These are phyloP conservation scores for Lumbricus terrestris DNA, from an alignment of 2,888 invertebrate species.

Conservation along the genomic window DNA sequence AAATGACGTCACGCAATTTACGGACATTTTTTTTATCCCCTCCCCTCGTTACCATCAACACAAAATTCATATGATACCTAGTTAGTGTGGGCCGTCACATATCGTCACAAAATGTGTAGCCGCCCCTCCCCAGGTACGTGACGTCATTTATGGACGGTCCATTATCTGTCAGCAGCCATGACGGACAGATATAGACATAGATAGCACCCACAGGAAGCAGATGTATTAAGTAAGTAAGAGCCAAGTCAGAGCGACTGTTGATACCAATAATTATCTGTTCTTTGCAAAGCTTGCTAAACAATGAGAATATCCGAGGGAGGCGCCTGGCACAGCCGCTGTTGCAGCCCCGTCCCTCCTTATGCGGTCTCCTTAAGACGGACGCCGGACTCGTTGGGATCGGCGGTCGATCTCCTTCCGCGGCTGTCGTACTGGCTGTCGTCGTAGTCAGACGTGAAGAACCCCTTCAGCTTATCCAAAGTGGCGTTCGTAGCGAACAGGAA, in stretches of 20 bases:
- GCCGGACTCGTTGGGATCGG: background rate
- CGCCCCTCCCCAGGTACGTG: too few relatives aligned
- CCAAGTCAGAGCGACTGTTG: background rate
- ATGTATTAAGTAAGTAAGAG: conserved; percentile 3
- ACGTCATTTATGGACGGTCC: too few relatives aligned
- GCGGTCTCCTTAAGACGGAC: background rate
- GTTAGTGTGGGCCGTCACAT: too few relatives aligned
- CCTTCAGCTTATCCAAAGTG: conserved; percentile 42
- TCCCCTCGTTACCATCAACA: too few relatives aligned
- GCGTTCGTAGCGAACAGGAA: conserved; percentile 52
- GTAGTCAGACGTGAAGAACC: conserved; percentile 43
- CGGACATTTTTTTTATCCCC: too few relatives aligned
- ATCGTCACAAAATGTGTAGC: too few relatives aligned
- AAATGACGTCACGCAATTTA: too few relatives aligned
- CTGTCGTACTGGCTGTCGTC: conserved; percentile 38
- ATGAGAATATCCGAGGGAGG: too few relatives aligned
- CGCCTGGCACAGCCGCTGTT: too few relatives aligned
- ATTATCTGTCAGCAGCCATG: background rate
- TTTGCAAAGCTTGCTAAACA: background rate
- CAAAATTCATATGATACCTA: too few relatives aligned
- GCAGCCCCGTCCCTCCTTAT: too few relatives aligned
- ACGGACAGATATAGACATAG: too few relatives aligned
- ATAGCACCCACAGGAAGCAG: background rate
- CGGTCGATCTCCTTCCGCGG: background rate
- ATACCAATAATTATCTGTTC: background rate